Evolutionary conservation across 2,797 vertebrate genomes (phyloP).

Genomic region (Sebastes kiyomatsui): DNA sequence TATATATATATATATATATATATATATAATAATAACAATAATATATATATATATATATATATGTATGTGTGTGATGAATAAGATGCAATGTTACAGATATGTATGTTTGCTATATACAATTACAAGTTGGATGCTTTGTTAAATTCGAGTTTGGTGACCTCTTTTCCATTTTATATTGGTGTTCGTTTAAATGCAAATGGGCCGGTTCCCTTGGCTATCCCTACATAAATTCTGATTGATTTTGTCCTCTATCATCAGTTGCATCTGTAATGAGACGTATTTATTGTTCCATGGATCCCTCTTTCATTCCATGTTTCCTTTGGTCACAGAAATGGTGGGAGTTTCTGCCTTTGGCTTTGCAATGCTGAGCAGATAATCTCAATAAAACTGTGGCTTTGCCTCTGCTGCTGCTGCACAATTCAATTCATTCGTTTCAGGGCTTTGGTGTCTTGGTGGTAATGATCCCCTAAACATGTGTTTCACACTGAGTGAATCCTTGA

Average conservation of each 20-base stretch:
- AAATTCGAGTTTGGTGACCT: neutral
- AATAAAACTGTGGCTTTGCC: conserved; percentile 1
- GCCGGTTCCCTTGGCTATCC: neutral
- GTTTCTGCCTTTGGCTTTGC: conserved; percentile 5
- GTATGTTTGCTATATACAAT: neutral
- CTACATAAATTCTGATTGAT: conserved; percentile 9
- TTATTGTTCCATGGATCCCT: conserved; percentile 22
- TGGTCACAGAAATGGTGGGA: neutral
- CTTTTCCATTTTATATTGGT: neutral
- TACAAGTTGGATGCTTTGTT: neutral
- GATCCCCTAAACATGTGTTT: conserved; percentile 7
- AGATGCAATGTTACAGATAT: neutral
- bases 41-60: too few species aligned
- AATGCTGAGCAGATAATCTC: conserved; percentile 7
- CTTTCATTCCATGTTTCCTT: conserved; percentile 6
- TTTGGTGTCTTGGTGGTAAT: neutral
- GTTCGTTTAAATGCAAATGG: conserved; percentile 13
- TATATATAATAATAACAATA: too few species aligned
- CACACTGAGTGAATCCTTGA: neutral
- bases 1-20: too few species aligned
- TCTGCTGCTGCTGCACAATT: neutral
- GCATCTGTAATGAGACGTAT: neutral
- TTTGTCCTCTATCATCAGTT: neutral
- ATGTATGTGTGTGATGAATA: neutral
- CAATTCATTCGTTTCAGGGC: neutral